Evolutionary conservation across 1,140 invertebrate species (phyloP), one percentile per base, ranked within the genome.

Genomic region (Zaprionus capensis): DNA sequence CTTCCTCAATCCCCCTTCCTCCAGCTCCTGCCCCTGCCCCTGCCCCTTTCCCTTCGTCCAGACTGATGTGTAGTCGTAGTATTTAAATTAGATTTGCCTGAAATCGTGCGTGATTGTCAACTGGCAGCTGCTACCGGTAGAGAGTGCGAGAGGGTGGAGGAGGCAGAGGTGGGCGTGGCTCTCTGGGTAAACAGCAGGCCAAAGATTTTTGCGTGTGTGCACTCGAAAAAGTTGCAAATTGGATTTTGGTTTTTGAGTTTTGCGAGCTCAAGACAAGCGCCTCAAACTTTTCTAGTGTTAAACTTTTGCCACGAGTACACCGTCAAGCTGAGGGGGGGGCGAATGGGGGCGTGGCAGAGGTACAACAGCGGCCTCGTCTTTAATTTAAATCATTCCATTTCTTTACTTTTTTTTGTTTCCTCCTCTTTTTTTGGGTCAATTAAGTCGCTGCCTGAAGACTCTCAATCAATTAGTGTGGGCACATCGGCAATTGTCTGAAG

Each of bases 81-180:
- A 88, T 90, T 90, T 88, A 88, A 88, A 88, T 88, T 88, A 90
- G 85, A 88, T 88, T 88, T 85, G 64, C 85, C 81, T 85, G 85
- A 90, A 88, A 90, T 88, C 85, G 85, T 88, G 85, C 85, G 85
- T 90, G 85, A 90, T 90, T 88, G 85, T 88, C 84, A 87, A 73
- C 78, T 51, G 46, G 17, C 46, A 51, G 46, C 46, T 51, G 46
- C 20, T 51, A 51, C 46, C 46, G 46, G 20, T 20, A 17, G 24
- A 24, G 51, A 26, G 17, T 14, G 36, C 24, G 51, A 56, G 26
- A 67, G 49, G 51, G 56, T 38, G 34, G 53, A 26, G 57, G 34
- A 11, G 17, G n/a, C 46, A n/a, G 28, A 20, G 26, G 20, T 24
- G 24, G 65, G 53, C 28, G 36, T 11, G 26, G 49, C 20, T 17